A percentile compares a stretch with the other conserved stretches of the same genome.
These are phyloP conservation scores for Chelon auratus DNA, from an alignment of 2,797 vertebrate genomes.

Conservation along the genomic window DNA sequence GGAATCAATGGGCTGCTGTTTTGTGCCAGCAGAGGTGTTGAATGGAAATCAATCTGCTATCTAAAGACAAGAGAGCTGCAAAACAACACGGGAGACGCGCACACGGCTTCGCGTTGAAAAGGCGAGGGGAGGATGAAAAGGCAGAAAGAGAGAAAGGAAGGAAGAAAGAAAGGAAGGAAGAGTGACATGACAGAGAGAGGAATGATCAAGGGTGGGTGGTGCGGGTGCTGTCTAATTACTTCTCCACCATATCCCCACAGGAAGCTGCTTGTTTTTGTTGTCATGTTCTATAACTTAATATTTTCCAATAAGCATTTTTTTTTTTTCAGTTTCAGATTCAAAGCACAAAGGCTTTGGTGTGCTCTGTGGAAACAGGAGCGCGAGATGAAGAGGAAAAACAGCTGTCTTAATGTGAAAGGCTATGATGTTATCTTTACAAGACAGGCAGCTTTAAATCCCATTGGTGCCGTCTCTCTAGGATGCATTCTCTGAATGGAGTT, in stretches of 20 bases:
- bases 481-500: slow-evolving; percentile 37
- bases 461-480: slow-evolving; percentile 10
- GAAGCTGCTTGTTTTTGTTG: slow-evolving; percentile 32
- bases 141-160: not conserved
- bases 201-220: slow-evolving; percentile 19
- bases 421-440: slow-evolving; percentile 23
- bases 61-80: slow-evolving; percentile 61
- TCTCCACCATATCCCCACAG: slow-evolving; percentile 24
- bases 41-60: slow-evolving; percentile 76
- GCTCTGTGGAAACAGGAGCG: not conserved
- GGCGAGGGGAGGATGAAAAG: not conserved
- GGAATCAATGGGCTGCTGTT: slow-evolving; percentile 70
- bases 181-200: slow-evolving; percentile 30
- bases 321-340: slow-evolving; percentile 11
- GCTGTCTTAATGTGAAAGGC: slow-evolving; percentile 21
- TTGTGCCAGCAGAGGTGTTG: slow-evolving; percentile 56
- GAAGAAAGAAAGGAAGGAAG: slow-evolving; percentile 27
- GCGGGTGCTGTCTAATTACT: slow-evolving; percentile 23
- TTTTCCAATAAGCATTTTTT: slow-evolving; percentile 19
- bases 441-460: slow-evolving; percentile 41
- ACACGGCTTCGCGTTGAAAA: slow-evolving; percentile 21
- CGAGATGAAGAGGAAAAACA: not conserved
- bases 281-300: slow-evolving; percentile 9
- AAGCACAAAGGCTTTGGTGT: slow-evolving; percentile 3
- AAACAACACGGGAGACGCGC: slow-evolving; percentile 52